Evolutionary conservation across 2,888 invertebrate species (phyloP).

Genomic region (Troides helena): DNA sequence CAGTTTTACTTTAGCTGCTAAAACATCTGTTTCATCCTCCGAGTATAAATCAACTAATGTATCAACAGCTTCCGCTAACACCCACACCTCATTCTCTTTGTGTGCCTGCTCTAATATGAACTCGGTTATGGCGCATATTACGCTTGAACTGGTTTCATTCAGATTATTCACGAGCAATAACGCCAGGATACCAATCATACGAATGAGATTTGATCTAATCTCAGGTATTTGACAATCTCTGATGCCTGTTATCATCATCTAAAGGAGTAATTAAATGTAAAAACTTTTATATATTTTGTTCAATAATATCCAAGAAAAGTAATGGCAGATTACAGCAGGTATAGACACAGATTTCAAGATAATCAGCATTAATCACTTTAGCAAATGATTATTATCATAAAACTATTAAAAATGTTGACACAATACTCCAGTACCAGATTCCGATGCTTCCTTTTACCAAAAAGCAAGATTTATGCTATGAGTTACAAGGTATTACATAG

Average conservation of each 20-base stretch:
- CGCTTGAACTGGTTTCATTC: slow-evolving; percentile 59
- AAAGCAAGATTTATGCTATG: too few relatives aligned
- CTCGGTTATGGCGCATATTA: slow-evolving; percentile 71
- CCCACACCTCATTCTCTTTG: slow-evolving; percentile 85
- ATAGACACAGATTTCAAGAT: too few relatives aligned
- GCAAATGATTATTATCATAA: too few relatives aligned
- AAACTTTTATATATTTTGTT: too few relatives aligned
- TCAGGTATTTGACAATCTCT: slow-evolving; percentile 76
- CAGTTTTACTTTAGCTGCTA: slow-evolving; percentile 83
- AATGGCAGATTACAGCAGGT: too few relatives aligned
- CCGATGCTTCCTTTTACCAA: too few relatives aligned
- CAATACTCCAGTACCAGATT: too few relatives aligned
- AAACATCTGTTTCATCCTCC: slow-evolving; percentile 85
- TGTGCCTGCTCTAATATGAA: slow-evolving; percentile 82
- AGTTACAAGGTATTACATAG: too few relatives aligned
- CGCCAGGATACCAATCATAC: slow-evolving; percentile 81
- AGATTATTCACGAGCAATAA: slow-evolving; percentile 67
- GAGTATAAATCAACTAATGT: slow-evolving; percentile 88
- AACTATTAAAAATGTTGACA: too few relatives aligned
- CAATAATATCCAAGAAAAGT: too few relatives aligned
- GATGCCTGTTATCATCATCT: slow-evolving; percentile 78
- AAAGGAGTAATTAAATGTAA: slow-evolving; percentile 37
- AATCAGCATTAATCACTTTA: too few relatives aligned
- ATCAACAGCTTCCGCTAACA: slow-evolving; percentile 87
- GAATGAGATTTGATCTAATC: slow-evolving; percentile 79